Evolutionary conservation across 30 jellyfish, hydroid and myxozoan genomes (phyloP), one percentile per base, ranked within the genome.

Genomic region (Hydractinia symbiolongicarpus): DNA sequence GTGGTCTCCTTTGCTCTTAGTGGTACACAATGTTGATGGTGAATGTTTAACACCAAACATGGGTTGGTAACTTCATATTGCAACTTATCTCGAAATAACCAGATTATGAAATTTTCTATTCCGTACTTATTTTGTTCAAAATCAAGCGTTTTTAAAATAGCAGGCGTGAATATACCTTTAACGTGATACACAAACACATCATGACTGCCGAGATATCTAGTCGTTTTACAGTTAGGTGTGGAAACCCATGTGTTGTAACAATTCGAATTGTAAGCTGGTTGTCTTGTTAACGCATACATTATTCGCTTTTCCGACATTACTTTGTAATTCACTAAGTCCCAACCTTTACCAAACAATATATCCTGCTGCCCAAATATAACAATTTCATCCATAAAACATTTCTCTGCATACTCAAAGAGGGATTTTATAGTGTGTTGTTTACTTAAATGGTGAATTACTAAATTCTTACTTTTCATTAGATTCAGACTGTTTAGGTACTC

Each of bases 11-110:
- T 72, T 50, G 83, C 88, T 8, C 91, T 74, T 4, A 88, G 71
- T 7, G 93, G 82, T 21, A 82, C 84, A 62, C 96, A 88, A 62
- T 88, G 96, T 20, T 73, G 88, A 77, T 88, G 96, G 79, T 88
- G 86, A 55, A 77, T 88, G 54, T 16, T n/a, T 16, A 88, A 85
- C 5, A 71, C 69, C 51, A 66, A 64, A 71, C 96, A 88, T 5
- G 96, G 94, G 52, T 88, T 88, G 51, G 81, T 62, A 52, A 88
- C 85, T 8, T 73, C 64, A 70, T 88, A 88, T 13, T 78, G 40
- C 56, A 83, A 21, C 53, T 83, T 78, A 49, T 77, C 62, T 21
- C 80, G 56, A 50, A 82, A 79, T 11, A 83, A 10, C 88, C 88
- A 78, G n/a, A 88, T 78, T 2, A 88, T 19, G 55, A 73, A 21